Percentiles rank a stretch among this genome's conserved stretches.
Conservation (phyloP, 2,113 vertebrate genomes). For the Deroptyus accipitrinus region DNA sequence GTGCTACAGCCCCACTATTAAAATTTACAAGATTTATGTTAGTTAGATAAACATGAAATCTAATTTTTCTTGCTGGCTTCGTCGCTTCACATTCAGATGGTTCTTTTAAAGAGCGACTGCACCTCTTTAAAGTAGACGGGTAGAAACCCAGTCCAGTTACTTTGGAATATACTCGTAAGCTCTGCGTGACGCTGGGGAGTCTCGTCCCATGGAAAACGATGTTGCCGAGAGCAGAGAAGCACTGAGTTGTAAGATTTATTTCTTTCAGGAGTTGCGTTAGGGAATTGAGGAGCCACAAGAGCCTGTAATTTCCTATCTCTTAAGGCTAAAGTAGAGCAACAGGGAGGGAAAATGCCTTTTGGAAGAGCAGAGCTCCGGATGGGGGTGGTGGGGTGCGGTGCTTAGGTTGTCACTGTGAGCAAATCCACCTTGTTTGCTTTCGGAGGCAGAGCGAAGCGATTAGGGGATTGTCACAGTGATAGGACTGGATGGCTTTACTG, state of each 20-base stretch:
- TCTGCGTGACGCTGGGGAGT: neutral
- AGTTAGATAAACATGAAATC: conserved; percentile 34
- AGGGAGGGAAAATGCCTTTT: neutral
- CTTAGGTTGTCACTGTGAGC: neutral
- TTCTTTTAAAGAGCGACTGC: neutral
- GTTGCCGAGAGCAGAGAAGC: neutral
- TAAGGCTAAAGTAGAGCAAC: neutral
- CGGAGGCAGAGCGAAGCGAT: neutral
- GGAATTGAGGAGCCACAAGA: neutral
- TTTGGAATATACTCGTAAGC: neutral
- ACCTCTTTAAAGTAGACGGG: neutral
- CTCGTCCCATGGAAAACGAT: neutral
- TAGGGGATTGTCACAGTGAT: neutral
- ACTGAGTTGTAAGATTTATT: neutral
- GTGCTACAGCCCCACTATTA: conserved; percentile 32
- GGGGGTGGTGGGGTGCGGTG: neutral
- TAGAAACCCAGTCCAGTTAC: neutral
- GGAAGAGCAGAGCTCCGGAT: neutral
- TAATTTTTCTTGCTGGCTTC: conserved; percentile 39
- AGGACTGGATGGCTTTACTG: neutral
- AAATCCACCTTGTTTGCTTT: neutral
- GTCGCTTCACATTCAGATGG: neutral
- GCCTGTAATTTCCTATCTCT: neutral
- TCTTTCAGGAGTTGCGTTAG: neutral
- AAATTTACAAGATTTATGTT: conserved; percentile 36